Evolutionary conservation across 1,140 invertebrate species (phyloP).

Genomic region (Plectrocnemia conspersa): DNA sequence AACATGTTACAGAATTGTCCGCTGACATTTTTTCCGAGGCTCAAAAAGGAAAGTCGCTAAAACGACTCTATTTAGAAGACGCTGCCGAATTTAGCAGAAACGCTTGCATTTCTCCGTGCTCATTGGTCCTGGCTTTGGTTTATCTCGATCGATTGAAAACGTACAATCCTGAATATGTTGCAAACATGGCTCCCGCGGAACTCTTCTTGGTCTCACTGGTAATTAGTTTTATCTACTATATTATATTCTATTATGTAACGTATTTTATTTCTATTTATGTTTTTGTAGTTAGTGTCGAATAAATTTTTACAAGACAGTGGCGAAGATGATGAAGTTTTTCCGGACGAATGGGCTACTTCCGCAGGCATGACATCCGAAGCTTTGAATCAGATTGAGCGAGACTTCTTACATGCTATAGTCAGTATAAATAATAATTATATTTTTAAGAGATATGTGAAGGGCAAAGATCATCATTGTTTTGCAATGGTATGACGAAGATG

Average conservation of each 20-base stretch:
- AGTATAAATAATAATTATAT: too few species aligned
- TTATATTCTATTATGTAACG: slow-evolving; percentile 14
- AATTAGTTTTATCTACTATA: slow-evolving; percentile 44
- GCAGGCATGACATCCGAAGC: slow-evolving; percentile 67
- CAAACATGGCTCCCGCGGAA: slow-evolving; percentile 76
- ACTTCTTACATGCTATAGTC: slow-evolving; percentile 89
- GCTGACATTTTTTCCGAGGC: slow-evolving; percentile 75
- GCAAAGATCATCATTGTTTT: too few species aligned
- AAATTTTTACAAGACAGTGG: slow-evolving; percentile 93
- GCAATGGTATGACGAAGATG: too few species aligned
- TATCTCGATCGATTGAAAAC: slow-evolving; percentile 81
- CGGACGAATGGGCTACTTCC: slow-evolving; percentile 83
- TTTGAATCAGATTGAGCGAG: slow-evolving; percentile 78
- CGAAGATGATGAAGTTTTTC: slow-evolving; percentile 81
- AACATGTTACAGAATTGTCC: slow-evolving; percentile 67
- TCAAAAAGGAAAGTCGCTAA: slow-evolving; percentile 64
- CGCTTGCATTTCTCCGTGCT: slow-evolving; percentile 81
- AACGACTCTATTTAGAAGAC: slow-evolving; percentile 72
- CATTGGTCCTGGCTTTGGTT: slow-evolving; percentile 74
- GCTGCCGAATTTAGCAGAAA: slow-evolving; percentile 72
- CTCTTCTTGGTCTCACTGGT: slow-evolving; percentile 91
- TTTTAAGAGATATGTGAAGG: too few species aligned
- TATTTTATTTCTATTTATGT: slow-evolving; percentile 30
- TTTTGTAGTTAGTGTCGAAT: slow-evolving; percentile 84
- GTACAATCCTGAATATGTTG: slow-evolving; percentile 77